Base-by-base conservation (phyloP, 2,113 vertebrate species). In the Notarius quadriscutis region DNA sequence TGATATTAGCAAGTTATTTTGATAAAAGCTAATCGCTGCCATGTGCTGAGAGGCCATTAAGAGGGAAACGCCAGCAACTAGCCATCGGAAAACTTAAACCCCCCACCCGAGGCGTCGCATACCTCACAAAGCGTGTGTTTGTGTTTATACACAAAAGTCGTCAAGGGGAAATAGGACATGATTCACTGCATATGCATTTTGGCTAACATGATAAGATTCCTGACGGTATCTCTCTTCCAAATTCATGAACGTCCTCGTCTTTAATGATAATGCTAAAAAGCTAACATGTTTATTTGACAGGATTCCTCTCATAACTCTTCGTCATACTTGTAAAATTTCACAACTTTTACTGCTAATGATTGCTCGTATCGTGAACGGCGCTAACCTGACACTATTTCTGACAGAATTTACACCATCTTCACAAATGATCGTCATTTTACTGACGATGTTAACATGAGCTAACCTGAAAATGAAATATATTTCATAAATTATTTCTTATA, bases 1-100 rank as follows among this genome's bases (percentile, higher is more conserved):
- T 92, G 92, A 94, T 93, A 92, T 95, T 93, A 94, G 84, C 12
- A 83, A 67, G 89, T 81, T 89, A 91, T 92, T 94, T 92, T 91
- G 91, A 94, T 93, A 92, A 93, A 91, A 89, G 89, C 79, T 94
- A 95, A 94, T 93, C 93, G 91, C 92, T 94, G 92, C 93, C 92
- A 82, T 92, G 89, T 90, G 90, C 90, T 84, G 74, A 92, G 83
- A 91, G 89, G 91, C 88, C 91, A 91, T 93, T 91, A 80, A 81
- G 82, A 85, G 86, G 62, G 57, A 83, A 83, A 89, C 80, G 84
- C 84, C 89, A 88, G 91, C 90, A 92, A 91, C 86, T 84, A 87
- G 90, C 90, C 81, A 89, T 92, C 89, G 51, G 85, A 88, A 88
- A 79, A 81, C 25, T 79, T 87, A 88, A 91, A 85, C 83, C 84